Evolutionary conservation across 2,113 vertebrate species (phyloP), one percentile per base, ranked within the genome.

Genomic region (Platysteira castanea): DNA sequence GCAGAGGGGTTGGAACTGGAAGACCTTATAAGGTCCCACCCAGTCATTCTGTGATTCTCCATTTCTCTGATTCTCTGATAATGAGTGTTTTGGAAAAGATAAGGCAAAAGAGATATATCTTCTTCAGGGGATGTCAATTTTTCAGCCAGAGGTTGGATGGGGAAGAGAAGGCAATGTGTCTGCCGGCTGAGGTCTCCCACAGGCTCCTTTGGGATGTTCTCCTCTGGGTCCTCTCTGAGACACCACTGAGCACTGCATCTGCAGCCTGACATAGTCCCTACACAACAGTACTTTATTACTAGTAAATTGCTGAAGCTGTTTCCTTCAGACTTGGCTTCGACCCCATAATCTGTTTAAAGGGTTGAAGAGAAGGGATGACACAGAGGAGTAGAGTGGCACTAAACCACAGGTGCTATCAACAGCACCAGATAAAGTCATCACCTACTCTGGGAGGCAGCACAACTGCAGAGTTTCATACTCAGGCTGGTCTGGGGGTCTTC

Each of bases 171-270:
- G 31, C 35, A 71, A 11, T 19, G 16, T 5, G 27, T 73, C 37
- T 81, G 21, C 27, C 17, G 70, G 0, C 21, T n/a, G 69, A 84
- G 21, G 39, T 75, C 10, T 87, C 12, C 10, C 63, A 23, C 22
- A 28, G 21, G 17, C 30, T 87, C 23, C 53, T 71, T 37, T 53
- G 53, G 63, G 46, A 20, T 39, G 17, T 20, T 31, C 5, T 80
- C 21, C 37, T 39, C 73, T 46, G 26, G 3, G 14, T 73, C 64
- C 26, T 60, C 33, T 47, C 37, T 49, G 57, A 90, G 44, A 12
- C 4, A 5, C 10, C 3, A 13, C 41, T 16, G 73, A n/a, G 18
- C 0, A 0, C 50, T 47, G 30, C 19, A 30, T 21, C 56, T 91
- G 50, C 60, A 84, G 31, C 56, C 60, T 67, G 64, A 28, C 30